A percentile compares a stretch with the other conserved stretches of the same genome.
Evolutionary conservation across 2,113 vertebrate genomes (phyloP).

Genomic region (Laticauda laticaudata): DNA sequence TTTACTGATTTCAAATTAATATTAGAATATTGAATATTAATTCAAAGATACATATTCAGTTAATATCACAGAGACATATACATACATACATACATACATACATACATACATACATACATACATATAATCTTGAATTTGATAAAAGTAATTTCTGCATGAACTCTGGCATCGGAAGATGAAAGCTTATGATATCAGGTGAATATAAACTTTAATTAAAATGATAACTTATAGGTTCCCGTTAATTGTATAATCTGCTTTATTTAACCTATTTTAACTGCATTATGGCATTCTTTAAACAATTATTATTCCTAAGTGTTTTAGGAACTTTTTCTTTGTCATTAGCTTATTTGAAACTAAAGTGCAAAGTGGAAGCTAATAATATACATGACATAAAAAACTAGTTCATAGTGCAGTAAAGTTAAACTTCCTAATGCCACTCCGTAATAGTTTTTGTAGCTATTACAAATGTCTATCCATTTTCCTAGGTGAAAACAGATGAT

Average conservation of each 20-base stretch:
- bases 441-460: background rate
- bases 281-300: background rate
- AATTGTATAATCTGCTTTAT: background rate
- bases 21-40: background rate
- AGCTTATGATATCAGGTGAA: background rate
- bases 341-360: background rate
- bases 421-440: background rate
- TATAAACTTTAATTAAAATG: background rate
- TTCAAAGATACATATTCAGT: background rate
- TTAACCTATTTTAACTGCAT: background rate
- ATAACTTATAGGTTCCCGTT: background rate
- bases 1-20: background rate
- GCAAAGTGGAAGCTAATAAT: background rate
- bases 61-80: background rate
- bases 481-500: constrained; percentile 81
- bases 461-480: constrained; percentile 6
- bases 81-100: background rate
- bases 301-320: background rate
- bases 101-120: background rate
- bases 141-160: background rate
- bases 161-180: background rate
- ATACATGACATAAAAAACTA: background rate
- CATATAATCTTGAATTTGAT: background rate
- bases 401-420: background rate
- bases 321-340: background rate